Evolutionary conservation across 2,113 vertebrate species (phyloP), one percentile per base, ranked within the genome.

Genomic region (Garra rufa): DNA sequence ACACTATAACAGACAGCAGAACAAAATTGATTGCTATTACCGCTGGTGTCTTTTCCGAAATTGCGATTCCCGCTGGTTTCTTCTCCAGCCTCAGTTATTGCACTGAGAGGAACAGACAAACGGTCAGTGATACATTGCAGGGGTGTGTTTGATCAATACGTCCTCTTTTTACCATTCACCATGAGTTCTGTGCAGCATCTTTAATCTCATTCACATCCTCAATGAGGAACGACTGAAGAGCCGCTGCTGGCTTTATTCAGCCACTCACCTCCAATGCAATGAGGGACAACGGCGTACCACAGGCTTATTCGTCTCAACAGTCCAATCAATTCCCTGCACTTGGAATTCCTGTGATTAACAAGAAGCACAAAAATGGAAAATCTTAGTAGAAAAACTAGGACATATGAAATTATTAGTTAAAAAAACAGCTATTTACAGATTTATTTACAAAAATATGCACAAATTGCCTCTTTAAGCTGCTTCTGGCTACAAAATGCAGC

Each of bases 81-180:
- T 81, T 55, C 44, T 57, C 21, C 78, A 76, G 73, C 84, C 83
- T 71, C 65, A 77, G 52, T 48, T 70, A 61, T 24, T 82, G 74
- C 59, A 73, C 70, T 48, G 15, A 55, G 57, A 69, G 52, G 78
- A 78, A 61, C 38, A 55, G 75, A 57, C 75, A 44, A n/a, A 38
- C 1, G 30, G 11, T 57, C 26, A 41, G 28, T 14, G 52, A 41
- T 73, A 85, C 81, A 85, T 76, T 76, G 84, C 77, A 63, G 63
- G 81, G 87, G 83, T 85, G 88, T 82, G 82, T 67, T 75, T 67
- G 82, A 89, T 89, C 83, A 86, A 89, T 84, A 84, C 63, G 85
- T 63, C 89, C 86, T 85, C 78, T 70, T 88, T 84, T 77, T 74
- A 86, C 77, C 86, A 83, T 88, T 88, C 80, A 83, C 83, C 81